Evolutionary conservation across 2,797 vertebrate genomes (phyloP).

Genomic region (Melanotaenia pygmaea): DNA sequence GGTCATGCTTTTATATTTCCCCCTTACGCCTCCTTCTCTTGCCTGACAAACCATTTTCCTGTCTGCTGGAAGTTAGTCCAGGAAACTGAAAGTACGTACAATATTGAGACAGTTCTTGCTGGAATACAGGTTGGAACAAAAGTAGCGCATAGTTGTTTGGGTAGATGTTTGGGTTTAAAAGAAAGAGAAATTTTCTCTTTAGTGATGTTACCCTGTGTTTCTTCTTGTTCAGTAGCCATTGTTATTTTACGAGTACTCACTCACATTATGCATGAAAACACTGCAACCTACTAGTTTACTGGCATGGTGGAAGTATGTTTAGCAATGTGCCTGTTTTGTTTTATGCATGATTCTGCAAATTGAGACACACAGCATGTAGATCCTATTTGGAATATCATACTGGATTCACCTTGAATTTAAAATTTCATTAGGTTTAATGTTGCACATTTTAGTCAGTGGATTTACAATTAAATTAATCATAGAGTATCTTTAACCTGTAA

Average conservation of each 20-base stretch:
- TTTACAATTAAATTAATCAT: conserved; percentile 25
- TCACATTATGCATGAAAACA: conserved; percentile 77
- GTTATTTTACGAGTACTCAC: conserved; percentile 60
- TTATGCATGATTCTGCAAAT: conserved; percentile 90
- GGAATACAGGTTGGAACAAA: conserved; percentile 24
- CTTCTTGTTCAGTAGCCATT: conserved; percentile 41
- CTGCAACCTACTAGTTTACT: conserved; percentile 81
- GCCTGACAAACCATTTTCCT: conserved; percentile 56
- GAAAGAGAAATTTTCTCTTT: conserved; percentile 20
- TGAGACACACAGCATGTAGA: conserved; percentile 92
- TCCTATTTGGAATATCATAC: conserved; percentile 93
- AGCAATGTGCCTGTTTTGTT: conserved; percentile 86
- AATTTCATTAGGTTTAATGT: conserved; percentile 17
- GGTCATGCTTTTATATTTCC: conserved; percentile 75
- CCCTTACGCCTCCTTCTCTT: conserved; percentile 56
- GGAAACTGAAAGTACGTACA: conserved; percentile 38
- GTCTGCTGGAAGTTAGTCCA: conserved; percentile 48
- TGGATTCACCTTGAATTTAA: conserved; percentile 84
- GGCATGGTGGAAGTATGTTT: conserved; percentile 88
- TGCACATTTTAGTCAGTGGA: conserved; percentile 23
- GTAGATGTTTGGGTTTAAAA: conserved; percentile 29
- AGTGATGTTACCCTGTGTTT: conserved; percentile 23
- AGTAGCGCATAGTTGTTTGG: conserved; percentile 8
- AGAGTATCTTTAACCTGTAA: conserved; percentile 17
- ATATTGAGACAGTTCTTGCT: conserved; percentile 22